Base-by-base conservation (phyloP, 53 echinoderm and acorn worm species). In the Astropecten irregularis region DNA sequence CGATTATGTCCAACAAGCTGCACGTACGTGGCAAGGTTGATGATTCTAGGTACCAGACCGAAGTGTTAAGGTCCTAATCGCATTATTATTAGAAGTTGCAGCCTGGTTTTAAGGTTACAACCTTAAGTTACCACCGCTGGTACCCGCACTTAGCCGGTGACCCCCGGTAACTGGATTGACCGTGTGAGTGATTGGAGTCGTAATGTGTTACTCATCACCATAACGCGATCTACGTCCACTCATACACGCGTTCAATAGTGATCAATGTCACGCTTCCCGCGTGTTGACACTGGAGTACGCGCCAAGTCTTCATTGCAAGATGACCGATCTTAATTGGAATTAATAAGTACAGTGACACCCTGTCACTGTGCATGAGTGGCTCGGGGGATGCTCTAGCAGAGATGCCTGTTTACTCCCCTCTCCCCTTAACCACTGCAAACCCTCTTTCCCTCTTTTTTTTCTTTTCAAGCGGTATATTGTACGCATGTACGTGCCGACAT, bases 321-420 rank as follows among this genome's bases (percentile, higher is more conserved):
- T 74, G 74, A 74, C 55, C 10, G 56, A 74, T 21, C 26, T 14
- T 57, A 53, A 71, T 71, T 69, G 69, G 74, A 57, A 40, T 40
- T 23, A 42, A 15, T 74, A 74, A 74, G 74, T 74, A 34, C 74
- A 74, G 54, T 74, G 74, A 29, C 74, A 57, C 57, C 42, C 42
- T 8, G 42, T 42, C 42, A 42, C 42, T 42, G 6, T 42, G 42
- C 42, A 42, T 42, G 6, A 42, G 42, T 42, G 11, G 42, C 11
- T 42, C 6, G 6, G 11, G 6, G 42, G 11, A 42, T 42, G 42
- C 42, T 42, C 42, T 8, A 42, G 42, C 42, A 42, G 42, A 42
- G 11, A 11, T 42, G 42, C 42, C 42, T 42, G 42, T 6, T 42
- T 42, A 42, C 6, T 8, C 6, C 42, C 42, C 42, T 42, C 42